Evolutionary conservation across 1,140 invertebrate species (phyloP).

Genomic region (Procambarus virginalis): DNA sequence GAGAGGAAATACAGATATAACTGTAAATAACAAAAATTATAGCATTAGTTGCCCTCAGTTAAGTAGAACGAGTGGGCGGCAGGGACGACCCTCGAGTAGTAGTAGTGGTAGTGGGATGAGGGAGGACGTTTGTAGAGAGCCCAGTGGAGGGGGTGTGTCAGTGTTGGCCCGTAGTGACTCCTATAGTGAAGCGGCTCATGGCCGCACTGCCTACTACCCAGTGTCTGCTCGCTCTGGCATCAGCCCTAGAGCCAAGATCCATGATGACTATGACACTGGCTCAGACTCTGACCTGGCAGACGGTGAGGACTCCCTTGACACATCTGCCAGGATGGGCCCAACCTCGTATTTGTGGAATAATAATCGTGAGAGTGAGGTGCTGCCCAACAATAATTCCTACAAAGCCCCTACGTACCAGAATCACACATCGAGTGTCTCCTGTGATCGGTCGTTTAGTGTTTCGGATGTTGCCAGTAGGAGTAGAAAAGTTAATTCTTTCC

Average conservation of each 20-base stretch:
- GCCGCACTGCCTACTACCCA: neutral
- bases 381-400: constrained; percentile 24
- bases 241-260: constrained; percentile 30
- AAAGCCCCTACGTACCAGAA: constrained; percentile 11
- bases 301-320: constrained; percentile 3
- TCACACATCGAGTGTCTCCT: constrained; percentile 21
- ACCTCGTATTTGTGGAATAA: neutral
- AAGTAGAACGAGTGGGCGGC: constrained; percentile 14
- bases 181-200: neutral
- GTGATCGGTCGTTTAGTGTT: neutral
- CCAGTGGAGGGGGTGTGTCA: neutral
- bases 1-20: constrained; percentile 3
- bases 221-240: constrained; percentile 34
- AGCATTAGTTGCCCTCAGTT: neutral
- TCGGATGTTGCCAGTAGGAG: constrained; percentile 3
- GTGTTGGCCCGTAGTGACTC: neutral
- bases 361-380: neutral
- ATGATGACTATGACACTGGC: constrained; percentile 52
- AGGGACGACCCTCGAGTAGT: neutral
- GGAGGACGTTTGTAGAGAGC: neutral
- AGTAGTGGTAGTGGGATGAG: neutral
- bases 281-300: constrained; percentile 57
- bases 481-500: constrained; percentile 15
- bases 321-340: neutral
- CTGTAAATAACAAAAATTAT: neutral